phyloP scores from a whole-genome alignment of 92 coral and sea anemone genomes.

The Montipora capitata region DNA sequence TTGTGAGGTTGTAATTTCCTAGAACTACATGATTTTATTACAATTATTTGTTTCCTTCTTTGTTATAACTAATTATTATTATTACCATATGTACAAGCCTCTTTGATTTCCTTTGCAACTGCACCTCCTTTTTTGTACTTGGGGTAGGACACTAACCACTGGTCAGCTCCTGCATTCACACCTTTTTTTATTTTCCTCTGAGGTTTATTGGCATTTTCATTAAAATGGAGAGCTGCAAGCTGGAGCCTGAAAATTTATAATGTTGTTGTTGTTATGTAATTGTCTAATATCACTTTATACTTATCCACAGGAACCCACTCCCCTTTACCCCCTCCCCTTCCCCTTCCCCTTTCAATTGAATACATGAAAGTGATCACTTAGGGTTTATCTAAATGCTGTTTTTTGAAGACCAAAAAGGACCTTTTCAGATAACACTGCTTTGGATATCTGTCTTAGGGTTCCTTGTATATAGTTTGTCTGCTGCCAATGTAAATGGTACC shows the following conservation, averaged over 20 bases:
- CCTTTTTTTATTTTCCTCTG: conserved; percentile 18
- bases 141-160: conserved; percentile 53
- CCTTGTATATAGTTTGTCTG: not conserved
- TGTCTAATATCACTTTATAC: not conserved
- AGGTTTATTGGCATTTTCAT: conserved; percentile 20
- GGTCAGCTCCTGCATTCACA: conserved; percentile 43
- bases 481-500: conserved; percentile 4
- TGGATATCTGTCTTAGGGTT: conserved; percentile 3
- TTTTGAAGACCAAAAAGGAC: conserved; percentile 1
- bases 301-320: conserved; percentile 3
- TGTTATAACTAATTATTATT: not conserved
- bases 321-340: not conserved
- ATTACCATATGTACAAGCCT: conserved; percentile 55
- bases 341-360: not conserved
- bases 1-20: not conserved
- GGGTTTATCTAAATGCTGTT: not conserved
- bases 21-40: not conserved
- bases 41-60: not conserved
- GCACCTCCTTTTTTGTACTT: conserved; percentile 66
- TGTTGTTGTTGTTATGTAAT: not conserved
- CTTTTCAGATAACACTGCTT: conserved; percentile 1
- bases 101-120: conserved; percentile 43
- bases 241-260: conserved; percentile 18
- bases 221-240: conserved; percentile 35
- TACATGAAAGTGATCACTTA: conserved; percentile 3